A percentile compares a stretch with the other conserved stretches of the same genome.
These are phyloP conservation scores for Linepithema humile DNA, from an alignment of 1,140 invertebrate genomes.

Conservation along the genomic window DNA sequence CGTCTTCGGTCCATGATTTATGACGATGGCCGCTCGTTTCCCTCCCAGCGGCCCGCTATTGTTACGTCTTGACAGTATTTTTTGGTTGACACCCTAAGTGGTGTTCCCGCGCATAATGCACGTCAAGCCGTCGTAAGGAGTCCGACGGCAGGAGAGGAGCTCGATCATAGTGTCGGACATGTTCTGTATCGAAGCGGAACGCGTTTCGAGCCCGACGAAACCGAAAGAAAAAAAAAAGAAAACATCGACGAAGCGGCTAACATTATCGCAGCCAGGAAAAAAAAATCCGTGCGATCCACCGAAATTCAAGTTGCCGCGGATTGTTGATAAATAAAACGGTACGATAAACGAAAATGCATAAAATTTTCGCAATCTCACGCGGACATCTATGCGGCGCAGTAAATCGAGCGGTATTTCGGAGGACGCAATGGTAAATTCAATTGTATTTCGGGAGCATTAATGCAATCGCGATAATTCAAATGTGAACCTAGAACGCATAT, in stretches of 20 bases:
- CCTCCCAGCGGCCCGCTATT: conserved; percentile 36
- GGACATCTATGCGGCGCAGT: background rate
- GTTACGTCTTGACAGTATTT: conserved; percentile 49
- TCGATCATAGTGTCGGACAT: conserved; percentile 33
- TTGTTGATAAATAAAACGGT: conserved; percentile 9
- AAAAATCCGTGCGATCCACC: background rate
- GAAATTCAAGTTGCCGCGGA: background rate
- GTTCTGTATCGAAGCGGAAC: background rate
- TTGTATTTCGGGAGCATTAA: conserved; percentile 33
- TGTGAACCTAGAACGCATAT: background rate
- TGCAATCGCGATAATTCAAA: background rate
- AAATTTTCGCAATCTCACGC: conserved; percentile 19
- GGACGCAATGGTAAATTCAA: conserved; percentile 4
- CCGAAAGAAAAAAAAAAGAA: background rate
- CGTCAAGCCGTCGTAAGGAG: conserved; percentile 26
- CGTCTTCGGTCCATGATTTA: conserved; percentile 64
- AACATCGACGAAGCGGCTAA: background rate
- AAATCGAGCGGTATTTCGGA: conserved; percentile 4
- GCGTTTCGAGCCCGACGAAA: background rate
- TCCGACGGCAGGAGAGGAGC: conserved; percentile 25
- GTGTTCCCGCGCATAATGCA: conserved; percentile 50
- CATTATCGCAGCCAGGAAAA: background rate
- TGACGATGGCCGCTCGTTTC: conserved; percentile 43
- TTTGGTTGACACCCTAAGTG: conserved; percentile 53
- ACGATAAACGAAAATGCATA: conserved; percentile 26